Evolutionary conservation across 2,888 invertebrate genomes (phyloP), one percentile per base, ranked within the genome.

Genomic region (Atethmia centrago): DNA sequence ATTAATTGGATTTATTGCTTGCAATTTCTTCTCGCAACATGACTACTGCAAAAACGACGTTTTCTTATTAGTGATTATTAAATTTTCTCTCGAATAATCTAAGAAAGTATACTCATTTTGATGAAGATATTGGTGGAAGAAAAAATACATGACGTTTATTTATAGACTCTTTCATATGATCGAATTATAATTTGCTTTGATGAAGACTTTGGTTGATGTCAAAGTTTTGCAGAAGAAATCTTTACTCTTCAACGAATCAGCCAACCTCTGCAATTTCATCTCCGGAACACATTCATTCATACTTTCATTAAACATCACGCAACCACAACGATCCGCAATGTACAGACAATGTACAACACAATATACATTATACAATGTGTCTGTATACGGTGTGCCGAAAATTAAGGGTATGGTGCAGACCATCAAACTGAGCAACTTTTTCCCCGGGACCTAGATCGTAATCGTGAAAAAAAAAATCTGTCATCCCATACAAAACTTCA

Each of bases 1-100:
- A 53, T 28, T 75, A 59, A 75, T 67, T 75, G 36, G 45, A 74
- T 67, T 67, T 51, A 75, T 75, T 45, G n/a, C 67, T 65, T 65
- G 53, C 25, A 42, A 25, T 64, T 55, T 56, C 56, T 42, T 63
- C 31, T n/a, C 51, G 19, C 9, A 45, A 47, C n/a, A 36, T n/a
- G 59, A 36, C 25, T 19, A 25, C 16, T 21, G 5, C 10, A 51
- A 53, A 51, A 36, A 31, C 51, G 53, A 12, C 7, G 9, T 59
- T 56, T 49, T 63, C 19, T 63, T 19, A 47, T n/a, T 0, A 31
- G 28, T n/a, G 1, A 58, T 31, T 63, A 40, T 55, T 42, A 21
- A 4, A 53, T 62, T 40, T 47, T 65, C n/a, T 49, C 21, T 49
- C 1, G 1, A 25, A 49, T 10, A 45, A 10, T 47, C 9, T 55